phyloP scores from a whole-genome alignment of 2,888 invertebrate species.

The Nymphalis urticae region DNA sequence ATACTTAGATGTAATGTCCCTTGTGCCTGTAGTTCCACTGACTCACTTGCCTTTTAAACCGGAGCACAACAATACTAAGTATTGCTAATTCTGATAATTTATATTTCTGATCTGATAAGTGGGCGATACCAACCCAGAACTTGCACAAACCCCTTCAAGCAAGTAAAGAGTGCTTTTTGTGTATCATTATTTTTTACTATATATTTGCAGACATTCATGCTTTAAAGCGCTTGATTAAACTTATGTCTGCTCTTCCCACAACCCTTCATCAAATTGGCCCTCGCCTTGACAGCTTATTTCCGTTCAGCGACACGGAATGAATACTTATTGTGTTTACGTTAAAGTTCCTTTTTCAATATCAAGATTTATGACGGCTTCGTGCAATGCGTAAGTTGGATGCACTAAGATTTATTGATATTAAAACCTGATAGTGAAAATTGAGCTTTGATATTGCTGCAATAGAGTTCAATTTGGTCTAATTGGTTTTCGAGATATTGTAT shows the following conservation, averaged over 20 bases:
- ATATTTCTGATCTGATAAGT: too few relatives aligned
- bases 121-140: too few relatives aligned
- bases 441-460: neutral
- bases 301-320: neutral
- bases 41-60: too few relatives aligned
- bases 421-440: neutral
- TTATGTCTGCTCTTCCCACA: constrained; percentile 3
- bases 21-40: too few relatives aligned
- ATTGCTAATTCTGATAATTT: too few relatives aligned
- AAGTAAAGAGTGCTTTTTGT: too few relatives aligned
- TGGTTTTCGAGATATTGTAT: constrained; percentile 13
- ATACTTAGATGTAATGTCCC: too few relatives aligned
- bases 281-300: constrained; percentile 1
- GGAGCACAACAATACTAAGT: too few relatives aligned
- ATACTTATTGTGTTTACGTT: constrained; percentile 1
- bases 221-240: neutral
- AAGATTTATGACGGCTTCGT: neutral
- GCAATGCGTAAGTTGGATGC: constrained; percentile 7
- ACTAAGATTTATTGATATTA: neutral
- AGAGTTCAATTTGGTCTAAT: neutral
- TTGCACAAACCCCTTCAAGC: too few relatives aligned
- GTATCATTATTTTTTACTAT: neutral
- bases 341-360: constrained; percentile 6
- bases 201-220: neutral
- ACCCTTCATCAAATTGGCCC: constrained; percentile 14